Conservation (phyloP, 2,888 invertebrate species). For the Fragum sueziense region DNA sequence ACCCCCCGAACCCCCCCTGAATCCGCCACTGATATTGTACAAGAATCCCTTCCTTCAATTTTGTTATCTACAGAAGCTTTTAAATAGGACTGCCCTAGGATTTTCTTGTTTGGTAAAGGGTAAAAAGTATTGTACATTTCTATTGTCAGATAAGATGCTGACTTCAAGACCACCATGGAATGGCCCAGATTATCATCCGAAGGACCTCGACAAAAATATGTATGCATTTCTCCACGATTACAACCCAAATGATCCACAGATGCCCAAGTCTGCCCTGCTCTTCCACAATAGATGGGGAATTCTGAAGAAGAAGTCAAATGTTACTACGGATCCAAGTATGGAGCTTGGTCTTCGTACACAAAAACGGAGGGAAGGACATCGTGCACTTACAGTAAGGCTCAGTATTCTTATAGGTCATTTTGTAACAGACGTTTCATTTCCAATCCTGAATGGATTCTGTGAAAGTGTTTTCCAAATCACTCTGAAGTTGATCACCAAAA, state of each 20-base stretch:
- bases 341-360: conserved; percentile 71
- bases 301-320: conserved; percentile 59
- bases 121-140: background rate
- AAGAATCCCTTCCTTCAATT: no score
- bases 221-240: conserved; percentile 73
- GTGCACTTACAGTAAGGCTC: conserved; percentile 71
- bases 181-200: conserved; percentile 75
- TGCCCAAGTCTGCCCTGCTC: conserved; percentile 70
- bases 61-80: no score
- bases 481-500: no score
- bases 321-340: conserved; percentile 66
- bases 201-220: conserved; percentile 75
- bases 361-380: conserved; percentile 67
- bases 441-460: no score
- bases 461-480: no score
- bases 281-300: conserved; percentile 79
- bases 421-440: no score
- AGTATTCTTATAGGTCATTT: no score
- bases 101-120: background rate
- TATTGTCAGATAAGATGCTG: conserved; percentile 53
- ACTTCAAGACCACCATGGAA: conserved; percentile 76
- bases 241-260: conserved; percentile 78
- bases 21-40: no score
- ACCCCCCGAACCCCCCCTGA: no score
- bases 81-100: background rate